These are phyloP conservation scores for Lycaon pictus DNA, from an alignment of 2,113 vertebrate genomes.

Conservation along the genomic window DNA sequence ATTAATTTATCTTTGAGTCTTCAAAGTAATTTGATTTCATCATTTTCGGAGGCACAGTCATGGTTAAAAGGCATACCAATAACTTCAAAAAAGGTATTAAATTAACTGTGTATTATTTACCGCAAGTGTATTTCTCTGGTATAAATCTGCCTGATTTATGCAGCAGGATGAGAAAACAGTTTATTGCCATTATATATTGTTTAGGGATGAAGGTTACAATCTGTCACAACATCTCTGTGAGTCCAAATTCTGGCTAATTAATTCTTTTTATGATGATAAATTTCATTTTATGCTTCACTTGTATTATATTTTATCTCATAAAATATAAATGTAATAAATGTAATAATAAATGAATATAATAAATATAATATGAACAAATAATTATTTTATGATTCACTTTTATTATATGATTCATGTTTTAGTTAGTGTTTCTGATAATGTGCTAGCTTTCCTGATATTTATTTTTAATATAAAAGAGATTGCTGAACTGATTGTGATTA, in stretches of 20 bases:
- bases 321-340: not conserved
- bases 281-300: constrained; percentile 47
- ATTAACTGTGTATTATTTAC: constrained; percentile 35
- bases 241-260: constrained; percentile 23
- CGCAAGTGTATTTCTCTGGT: not conserved
- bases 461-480: constrained; percentile 16
- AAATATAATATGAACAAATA: not conserved
- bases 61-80: not conserved
- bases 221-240: not conserved
- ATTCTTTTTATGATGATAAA: constrained; percentile 16
- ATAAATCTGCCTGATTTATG: constrained; percentile 31
- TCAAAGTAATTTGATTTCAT: constrained; percentile 25
- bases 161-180: not conserved
- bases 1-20: not conserved
- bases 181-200: constrained; percentile 41
- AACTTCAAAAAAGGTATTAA: not conserved
- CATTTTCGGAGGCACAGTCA: not conserved
- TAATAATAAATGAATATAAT: not conserved
- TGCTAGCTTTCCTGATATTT: not conserved
- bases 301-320: constrained; percentile 4
- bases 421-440: not conserved
- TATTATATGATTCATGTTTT: not conserved
- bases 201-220: not conserved
- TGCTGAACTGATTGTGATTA: not conserved
- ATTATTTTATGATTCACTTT: constrained; percentile 30